phyloP scores from a whole-genome alignment of 2,888 invertebrate genomes.

The Pachycephus smyrnensis region DNA sequence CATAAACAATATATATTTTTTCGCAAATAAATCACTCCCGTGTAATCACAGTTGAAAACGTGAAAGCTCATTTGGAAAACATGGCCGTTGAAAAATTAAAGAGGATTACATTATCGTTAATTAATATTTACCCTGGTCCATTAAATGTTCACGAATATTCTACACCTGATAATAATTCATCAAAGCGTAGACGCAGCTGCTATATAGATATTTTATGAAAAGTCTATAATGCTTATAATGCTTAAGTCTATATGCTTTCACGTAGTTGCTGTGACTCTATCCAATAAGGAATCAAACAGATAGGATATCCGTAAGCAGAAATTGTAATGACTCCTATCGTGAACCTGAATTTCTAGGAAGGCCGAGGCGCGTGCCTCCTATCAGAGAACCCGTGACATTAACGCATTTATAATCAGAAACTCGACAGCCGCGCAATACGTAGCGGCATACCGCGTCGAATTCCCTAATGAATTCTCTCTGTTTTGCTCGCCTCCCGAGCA shows the following conservation, averaged over 20 bases:
- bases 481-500: conserved; percentile 19
- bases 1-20: neutral
- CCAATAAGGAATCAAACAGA: neutral
- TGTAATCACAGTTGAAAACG: neutral
- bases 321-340: neutral
- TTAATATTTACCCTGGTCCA: neutral
- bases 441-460: conserved; percentile 19
- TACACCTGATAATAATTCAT: neutral
- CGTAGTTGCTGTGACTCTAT: neutral
- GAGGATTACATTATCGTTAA: neutral
- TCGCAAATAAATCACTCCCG: neutral
- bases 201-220: neutral
- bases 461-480: conserved; percentile 25
- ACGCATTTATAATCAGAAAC: conserved; percentile 19
- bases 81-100: neutral
- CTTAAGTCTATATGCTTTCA: no score
- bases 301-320: neutral
- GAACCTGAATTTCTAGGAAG: conserved; percentile 11
- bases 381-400: conserved; percentile 22
- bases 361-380: conserved; percentile 20
- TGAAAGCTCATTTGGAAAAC: neutral
- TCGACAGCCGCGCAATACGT: conserved; percentile 18
- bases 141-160: neutral
- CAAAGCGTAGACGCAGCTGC: neutral
- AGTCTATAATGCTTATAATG: neutral